These are phyloP conservation scores for Cebidichthys violaceus DNA, from an alignment of 2,113 vertebrate species.

Conservation along the genomic window DNA sequence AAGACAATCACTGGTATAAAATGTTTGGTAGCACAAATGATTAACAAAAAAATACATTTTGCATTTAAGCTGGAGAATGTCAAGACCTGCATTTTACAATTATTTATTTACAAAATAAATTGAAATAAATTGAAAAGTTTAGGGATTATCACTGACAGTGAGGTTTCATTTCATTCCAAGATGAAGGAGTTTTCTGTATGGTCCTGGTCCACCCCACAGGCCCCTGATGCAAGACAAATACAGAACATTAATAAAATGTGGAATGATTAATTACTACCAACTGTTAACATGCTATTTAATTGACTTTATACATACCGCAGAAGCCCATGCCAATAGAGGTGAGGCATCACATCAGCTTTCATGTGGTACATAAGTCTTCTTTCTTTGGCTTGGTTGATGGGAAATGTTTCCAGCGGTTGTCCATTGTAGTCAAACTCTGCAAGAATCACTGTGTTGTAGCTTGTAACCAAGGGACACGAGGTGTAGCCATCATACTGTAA, in stretches of 20 bases:
- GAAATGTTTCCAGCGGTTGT: conserved; percentile 95
- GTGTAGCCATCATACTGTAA: conserved; percentile 96
- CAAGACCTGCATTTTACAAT: no score
- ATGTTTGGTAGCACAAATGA: not conserved
- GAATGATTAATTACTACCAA: not conserved
- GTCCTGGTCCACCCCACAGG: conserved; percentile 94
- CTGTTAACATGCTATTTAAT: not conserved
- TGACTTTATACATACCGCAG: conserved; percentile 86
- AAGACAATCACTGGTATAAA: not conserved
- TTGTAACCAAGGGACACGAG: conserved; percentile 94
- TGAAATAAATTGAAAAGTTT: no score
- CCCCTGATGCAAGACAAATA: conserved; percentile 84
- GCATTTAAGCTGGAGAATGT: no score
- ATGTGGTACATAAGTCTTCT: conserved; percentile 91
- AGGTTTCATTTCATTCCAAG: conserved; percentile 89
- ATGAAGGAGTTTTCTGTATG: conserved; percentile 91
- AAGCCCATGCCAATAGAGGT: conserved; percentile 93
- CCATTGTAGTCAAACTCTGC: conserved; percentile 94
- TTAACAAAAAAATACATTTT: no score
- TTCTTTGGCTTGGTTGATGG: conserved; percentile 96
- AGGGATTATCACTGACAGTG: no score
- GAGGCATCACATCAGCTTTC: conserved; percentile 96
- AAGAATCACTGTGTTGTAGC: conserved; percentile 92
- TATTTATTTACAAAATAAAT: no score
- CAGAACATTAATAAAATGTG: not conserved